Conservation (phyloP, 2,797 vertebrate species). For the Muscicapa striata region DNA sequence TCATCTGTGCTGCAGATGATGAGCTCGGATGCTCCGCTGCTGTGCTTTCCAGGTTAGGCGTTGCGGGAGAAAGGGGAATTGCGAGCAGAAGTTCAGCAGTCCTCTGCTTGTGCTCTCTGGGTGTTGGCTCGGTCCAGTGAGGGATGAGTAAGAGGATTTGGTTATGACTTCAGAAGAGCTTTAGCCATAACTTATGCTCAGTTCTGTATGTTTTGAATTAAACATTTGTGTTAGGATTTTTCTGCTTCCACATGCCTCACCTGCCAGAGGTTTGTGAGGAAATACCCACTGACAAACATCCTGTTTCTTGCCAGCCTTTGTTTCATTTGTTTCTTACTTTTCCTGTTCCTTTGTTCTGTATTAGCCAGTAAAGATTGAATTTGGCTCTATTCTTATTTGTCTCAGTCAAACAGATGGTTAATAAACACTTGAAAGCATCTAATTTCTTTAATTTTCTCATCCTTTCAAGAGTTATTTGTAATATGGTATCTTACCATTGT, state of each 20-base stretch:
- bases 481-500: rapidly evolving
- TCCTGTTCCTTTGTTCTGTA: background rate
- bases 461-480: background rate
- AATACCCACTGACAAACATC: background rate
- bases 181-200: background rate
- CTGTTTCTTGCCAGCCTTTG: background rate
- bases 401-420: background rate
- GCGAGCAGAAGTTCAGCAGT: rapidly evolving
- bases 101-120: rapidly evolving
- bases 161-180: background rate
- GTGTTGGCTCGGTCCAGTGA: background rate
- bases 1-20: background rate
- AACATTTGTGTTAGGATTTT: background rate
- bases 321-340: background rate
- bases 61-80: background rate
- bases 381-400: background rate
- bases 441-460: background rate
- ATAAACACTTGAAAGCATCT: background rate
- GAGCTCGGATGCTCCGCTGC: background rate
- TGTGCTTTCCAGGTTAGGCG: rapidly evolving
- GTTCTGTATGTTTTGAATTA: background rate
- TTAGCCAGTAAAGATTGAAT: background rate
- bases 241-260: background rate
- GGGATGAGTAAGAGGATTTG: background rate
- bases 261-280: background rate